Conservation (phyloP, 1,140 invertebrate genomes). For the Pseudomyrmex pallidus region DNA sequence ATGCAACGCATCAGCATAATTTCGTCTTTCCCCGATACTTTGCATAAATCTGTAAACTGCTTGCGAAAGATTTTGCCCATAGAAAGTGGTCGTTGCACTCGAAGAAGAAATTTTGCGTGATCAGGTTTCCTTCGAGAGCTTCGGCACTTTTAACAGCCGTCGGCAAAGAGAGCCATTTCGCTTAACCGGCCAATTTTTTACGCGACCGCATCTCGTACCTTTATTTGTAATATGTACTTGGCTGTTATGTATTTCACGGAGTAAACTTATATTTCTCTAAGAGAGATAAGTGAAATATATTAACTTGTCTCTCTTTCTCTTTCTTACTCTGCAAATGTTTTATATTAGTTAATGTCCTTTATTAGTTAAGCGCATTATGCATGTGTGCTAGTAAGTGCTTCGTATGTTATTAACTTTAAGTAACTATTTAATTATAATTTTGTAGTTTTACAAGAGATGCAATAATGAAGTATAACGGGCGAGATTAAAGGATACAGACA, state of each 20-base stretch:
- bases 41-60: conserved; percentile 4
- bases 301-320: too few relatives aligned
- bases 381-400: too few relatives aligned
- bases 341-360: too few relatives aligned
- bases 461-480: neutral
- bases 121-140: conserved; percentile 1
- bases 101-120: conserved; percentile 32
- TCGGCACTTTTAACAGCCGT: conserved; percentile 32
- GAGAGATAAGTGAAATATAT: too few relatives aligned
- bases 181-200: conserved; percentile 27
- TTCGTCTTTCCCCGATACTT: conserved; percentile 1
- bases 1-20: conserved; percentile 31
- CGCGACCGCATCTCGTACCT: conserved; percentile 9
- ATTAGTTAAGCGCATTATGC: too few relatives aligned
- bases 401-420: neutral
- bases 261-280: too few relatives aligned
- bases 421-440: conserved; percentile 6
- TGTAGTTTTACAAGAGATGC: too few relatives aligned
- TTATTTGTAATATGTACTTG: neutral
- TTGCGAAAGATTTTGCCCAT: conserved; percentile 23
- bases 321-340: neutral
- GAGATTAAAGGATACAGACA: neutral
- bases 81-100: conserved; percentile 25
- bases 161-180: conserved; percentile 10
- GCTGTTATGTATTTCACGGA: too few relatives aligned